A percentile compares a stretch with the other conserved stretches of the same genome.
phyloP scores from a whole-genome alignment of 2,113 vertebrate genomes.

The Psittacara wagleri region DNA sequence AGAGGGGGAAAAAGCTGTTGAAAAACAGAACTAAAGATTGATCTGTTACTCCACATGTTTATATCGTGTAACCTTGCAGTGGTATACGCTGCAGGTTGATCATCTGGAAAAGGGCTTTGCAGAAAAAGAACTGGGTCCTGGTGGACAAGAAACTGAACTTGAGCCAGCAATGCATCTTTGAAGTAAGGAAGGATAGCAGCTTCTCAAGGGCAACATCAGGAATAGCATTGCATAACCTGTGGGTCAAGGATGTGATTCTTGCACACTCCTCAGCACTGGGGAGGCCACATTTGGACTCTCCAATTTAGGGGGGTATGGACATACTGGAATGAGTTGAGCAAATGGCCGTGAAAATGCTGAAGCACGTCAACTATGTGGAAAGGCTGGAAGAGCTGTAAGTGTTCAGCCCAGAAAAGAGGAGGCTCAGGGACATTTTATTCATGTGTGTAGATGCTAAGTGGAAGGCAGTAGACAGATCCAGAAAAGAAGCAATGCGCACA shows the following conservation, averaged over 20 bases:
- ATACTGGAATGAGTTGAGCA: neutral
- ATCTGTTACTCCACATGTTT: neutral
- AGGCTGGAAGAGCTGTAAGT: neutral
- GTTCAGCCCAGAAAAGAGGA: neutral
- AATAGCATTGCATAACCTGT: neutral
- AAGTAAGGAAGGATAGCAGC: neutral
- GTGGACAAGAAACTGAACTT: neutral
- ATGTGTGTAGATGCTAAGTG: neutral
- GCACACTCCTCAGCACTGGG: neutral
- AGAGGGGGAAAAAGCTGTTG: neutral
- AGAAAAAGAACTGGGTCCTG: neutral
- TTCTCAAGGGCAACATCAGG: neutral
- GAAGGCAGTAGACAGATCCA: neutral
- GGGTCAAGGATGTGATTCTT: neutral
- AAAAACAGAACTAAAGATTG: neutral
- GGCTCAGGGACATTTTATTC: neutral
- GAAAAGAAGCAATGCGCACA: neutral
- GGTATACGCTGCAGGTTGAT: neutral
- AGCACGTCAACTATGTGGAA: neutral
- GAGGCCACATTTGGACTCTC: neutral
- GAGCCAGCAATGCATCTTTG: neutral
- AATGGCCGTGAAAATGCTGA: neutral
- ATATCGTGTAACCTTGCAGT: neutral
- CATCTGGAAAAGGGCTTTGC: neutral
- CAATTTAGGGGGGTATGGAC: neutral